These are phyloP conservation scores for Cephonodes hylas DNA, from an alignment of 2,888 invertebrate species.

Conservation along the genomic window DNA sequence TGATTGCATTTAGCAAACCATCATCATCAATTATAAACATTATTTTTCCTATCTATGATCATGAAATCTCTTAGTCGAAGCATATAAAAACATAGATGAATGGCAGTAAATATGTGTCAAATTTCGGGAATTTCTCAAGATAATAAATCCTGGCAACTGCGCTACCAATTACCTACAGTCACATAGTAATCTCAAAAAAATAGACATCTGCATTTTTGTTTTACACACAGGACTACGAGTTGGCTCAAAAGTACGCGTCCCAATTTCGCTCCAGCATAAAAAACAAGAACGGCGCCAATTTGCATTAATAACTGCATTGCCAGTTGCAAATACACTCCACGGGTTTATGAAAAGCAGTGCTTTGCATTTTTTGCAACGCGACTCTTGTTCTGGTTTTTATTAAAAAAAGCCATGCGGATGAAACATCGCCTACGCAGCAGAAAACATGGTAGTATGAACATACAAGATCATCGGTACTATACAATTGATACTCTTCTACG, in stretches of 20 bases:
- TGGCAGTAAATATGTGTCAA: too few species aligned
- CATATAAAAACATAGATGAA: too few species aligned
- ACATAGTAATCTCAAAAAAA: too few species aligned
- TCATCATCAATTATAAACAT: too few species aligned
- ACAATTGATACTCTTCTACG: background rate
- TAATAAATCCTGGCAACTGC: too few species aligned
- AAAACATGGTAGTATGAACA: background rate
- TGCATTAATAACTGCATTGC: background rate
- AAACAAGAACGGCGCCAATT: slow-evolving; percentile 19
- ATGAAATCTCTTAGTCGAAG: too few species aligned
- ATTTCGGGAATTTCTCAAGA: too few species aligned
- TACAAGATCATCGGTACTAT: background rate
- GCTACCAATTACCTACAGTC: too few species aligned
- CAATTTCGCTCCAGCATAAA: background rate
- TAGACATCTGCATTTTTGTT: background rate
- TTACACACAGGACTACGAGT: background rate
- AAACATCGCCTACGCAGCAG: background rate
- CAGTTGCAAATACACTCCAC: background rate
- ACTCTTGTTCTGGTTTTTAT: background rate
- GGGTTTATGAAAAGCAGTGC: background rate
- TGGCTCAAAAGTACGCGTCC: background rate
- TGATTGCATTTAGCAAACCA: too few species aligned
- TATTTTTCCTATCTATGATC: too few species aligned
- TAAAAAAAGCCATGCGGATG: background rate
- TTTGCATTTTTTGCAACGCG: background rate